Conservation (phyloP, 2,797 vertebrate species). For the Channa striata region DNA sequence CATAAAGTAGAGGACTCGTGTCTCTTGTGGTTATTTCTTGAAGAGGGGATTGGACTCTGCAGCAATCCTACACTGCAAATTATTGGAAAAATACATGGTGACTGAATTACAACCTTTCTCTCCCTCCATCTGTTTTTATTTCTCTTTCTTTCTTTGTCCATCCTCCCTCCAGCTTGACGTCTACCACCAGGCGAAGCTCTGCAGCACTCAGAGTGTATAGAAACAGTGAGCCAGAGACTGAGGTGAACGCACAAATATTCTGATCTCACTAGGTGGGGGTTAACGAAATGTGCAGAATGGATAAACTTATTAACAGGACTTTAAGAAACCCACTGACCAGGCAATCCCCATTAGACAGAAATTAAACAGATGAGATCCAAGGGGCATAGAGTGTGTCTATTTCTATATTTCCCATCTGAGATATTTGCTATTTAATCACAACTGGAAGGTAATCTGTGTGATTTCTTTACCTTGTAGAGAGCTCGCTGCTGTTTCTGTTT, state of each 20-base stretch:
- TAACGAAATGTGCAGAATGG: conserved; percentile 29
- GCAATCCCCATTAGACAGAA: neutral
- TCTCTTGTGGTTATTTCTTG: conserved; percentile 68
- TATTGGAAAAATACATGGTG: conserved; percentile 44
- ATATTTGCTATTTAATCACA: too few species aligned
- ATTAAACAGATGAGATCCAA: conserved; percentile 19
- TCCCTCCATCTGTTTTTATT: conserved; percentile 30
- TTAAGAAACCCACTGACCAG: conserved; percentile 3
- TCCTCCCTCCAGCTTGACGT: conserved; percentile 87
- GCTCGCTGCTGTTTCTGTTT: conserved; percentile 98
- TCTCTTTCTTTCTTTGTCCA: conserved; percentile 20
- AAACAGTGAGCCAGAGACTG: conserved; percentile 88
- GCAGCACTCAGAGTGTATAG: conserved; percentile 89
- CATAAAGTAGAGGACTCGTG: conserved; percentile 70
- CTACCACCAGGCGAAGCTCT: conserved; percentile 95
- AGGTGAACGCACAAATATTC: conserved; percentile 81
- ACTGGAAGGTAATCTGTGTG: conserved; percentile 27
- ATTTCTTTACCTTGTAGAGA: conserved; percentile 83
- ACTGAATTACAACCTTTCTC: conserved; percentile 40
- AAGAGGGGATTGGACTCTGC: conserved; percentile 27
- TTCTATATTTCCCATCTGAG: neutral
- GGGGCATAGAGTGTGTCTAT: conserved; percentile 1
- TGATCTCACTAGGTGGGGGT: conserved; percentile 1
- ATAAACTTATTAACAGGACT: conserved; percentile 10
- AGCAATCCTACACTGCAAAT: conserved; percentile 61